A percentile compares a stretch with the other conserved stretches of the same genome.
Evolutionary conservation across 1,140 invertebrate genomes (phyloP).

Genomic region (Zaprionus africanus): DNA sequence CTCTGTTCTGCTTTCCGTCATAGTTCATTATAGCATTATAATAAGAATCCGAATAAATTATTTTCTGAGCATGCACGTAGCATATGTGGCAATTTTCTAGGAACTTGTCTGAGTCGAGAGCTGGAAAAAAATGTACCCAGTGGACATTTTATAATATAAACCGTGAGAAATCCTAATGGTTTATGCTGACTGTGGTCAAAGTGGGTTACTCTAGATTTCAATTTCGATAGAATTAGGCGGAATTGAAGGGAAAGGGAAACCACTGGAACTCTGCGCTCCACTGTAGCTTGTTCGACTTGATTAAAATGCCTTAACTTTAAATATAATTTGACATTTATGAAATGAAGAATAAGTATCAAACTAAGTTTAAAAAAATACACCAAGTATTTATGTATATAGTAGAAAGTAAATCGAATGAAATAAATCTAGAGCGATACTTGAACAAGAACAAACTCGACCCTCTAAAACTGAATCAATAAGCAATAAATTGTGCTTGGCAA

Average conservation of each 20-base stretch:
- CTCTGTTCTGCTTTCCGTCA: not conserved
- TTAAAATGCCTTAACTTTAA: too few species aligned
- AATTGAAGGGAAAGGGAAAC: constrained; percentile 1
- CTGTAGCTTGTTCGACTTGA: not conserved
- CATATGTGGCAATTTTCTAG: constrained; percentile 42
- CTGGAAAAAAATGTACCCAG: constrained; percentile 1
- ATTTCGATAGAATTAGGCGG: constrained; percentile 43
- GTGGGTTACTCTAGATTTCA: constrained; percentile 29
- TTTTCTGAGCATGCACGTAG: constrained; percentile 7
- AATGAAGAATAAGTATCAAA: too few species aligned
- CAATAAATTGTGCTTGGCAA: constrained; percentile 18
- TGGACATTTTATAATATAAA: constrained; percentile 23
- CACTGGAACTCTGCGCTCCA: not conserved
- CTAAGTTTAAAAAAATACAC: too few species aligned
- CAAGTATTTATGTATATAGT: too few species aligned
- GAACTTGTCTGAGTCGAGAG: constrained; percentile 26
- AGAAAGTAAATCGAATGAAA: too few species aligned
- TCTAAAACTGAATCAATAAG: not conserved
- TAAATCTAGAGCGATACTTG: not conserved
- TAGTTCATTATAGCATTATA: not conserved
- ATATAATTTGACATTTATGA: too few species aligned
- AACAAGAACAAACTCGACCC: not conserved
- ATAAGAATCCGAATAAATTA: not conserved
- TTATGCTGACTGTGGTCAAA: constrained; percentile 25
- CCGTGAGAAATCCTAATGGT: constrained; percentile 46